A percentile compares a stretch with the other conserved stretches of the same genome.
Evolutionary conservation across 1,140 invertebrate species (phyloP).

Genomic region (Druon quercuslanigerum): DNA sequence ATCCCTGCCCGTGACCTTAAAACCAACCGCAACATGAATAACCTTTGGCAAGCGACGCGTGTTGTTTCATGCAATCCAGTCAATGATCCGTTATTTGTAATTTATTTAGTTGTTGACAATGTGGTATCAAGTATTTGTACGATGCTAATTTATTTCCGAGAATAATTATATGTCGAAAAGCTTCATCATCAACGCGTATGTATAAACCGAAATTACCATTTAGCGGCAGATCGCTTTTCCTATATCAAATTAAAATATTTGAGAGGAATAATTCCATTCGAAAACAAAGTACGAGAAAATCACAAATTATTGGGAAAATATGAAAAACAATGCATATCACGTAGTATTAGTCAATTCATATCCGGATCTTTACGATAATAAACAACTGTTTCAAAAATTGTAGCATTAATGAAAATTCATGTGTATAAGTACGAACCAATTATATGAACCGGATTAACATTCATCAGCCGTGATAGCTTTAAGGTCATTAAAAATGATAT

Average conservation of each 20-base stretch:
- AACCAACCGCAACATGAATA: not conserved
- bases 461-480: too few species aligned
- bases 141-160: slow-evolving; percentile 9
- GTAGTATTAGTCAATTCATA: not conserved
- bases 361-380: too few species aligned
- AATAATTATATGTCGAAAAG: slow-evolving; percentile 19
- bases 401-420: too few species aligned
- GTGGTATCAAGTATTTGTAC: slow-evolving; percentile 10
- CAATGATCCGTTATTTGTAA: slow-evolving; percentile 20
- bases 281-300: not conserved
- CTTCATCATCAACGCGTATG: not conserved
- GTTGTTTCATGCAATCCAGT: not conserved
- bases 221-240: not conserved
- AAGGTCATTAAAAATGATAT: too few species aligned
- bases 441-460: too few species aligned
- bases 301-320: not conserved
- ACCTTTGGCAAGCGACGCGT: not conserved
- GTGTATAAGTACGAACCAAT: too few species aligned
- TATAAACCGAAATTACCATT: slow-evolving; percentile 18
- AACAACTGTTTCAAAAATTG: too few species aligned
- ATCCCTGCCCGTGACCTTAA: not conserved
- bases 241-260: slow-evolving; percentile 10
- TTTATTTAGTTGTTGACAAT: slow-evolving; percentile 29
- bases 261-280: not conserved
- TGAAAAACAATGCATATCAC: not conserved